phyloP scores from a whole-genome alignment of 2,113 vertebrate species.

The Mionectes macconnelli region DNA sequence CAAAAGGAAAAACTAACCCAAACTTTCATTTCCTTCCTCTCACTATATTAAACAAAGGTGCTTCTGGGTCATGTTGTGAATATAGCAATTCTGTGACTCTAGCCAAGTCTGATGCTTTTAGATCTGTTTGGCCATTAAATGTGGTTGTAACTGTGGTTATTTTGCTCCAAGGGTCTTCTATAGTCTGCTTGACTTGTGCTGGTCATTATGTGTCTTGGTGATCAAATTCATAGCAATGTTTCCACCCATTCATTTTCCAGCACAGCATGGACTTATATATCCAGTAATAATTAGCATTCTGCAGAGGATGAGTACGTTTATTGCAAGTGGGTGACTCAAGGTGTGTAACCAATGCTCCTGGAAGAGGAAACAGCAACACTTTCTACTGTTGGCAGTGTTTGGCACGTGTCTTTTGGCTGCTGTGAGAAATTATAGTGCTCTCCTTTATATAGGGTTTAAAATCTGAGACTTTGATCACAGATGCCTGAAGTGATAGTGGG shows the following conservation, averaged over 20 bases:
- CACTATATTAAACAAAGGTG: background rate
- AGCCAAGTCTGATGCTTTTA: background rate
- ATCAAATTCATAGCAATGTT: background rate
- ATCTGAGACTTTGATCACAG: background rate
- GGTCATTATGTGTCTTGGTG: background rate
- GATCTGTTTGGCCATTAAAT: background rate
- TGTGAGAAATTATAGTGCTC: background rate
- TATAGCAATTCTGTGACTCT: background rate
- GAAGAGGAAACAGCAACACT: background rate
- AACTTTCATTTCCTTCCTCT: background rate
- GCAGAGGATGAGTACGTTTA: constrained; percentile 3
- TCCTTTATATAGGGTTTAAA: background rate
- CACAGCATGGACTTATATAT: background rate
- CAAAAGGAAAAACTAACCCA: background rate
- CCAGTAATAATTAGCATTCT: background rate
- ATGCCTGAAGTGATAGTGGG: background rate
- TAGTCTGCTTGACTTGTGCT: background rate
- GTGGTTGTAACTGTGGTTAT: background rate
- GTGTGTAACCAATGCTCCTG: background rate
- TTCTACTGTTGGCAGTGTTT: background rate
- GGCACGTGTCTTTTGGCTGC: accelerated
- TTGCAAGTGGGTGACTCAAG: background rate
- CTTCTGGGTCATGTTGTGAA: background rate
- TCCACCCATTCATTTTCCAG: background rate
- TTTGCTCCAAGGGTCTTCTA: background rate